These are phyloP conservation scores for Spicauda simplicius DNA, from an alignment of 2,888 invertebrate species.

Conservation along the genomic window DNA sequence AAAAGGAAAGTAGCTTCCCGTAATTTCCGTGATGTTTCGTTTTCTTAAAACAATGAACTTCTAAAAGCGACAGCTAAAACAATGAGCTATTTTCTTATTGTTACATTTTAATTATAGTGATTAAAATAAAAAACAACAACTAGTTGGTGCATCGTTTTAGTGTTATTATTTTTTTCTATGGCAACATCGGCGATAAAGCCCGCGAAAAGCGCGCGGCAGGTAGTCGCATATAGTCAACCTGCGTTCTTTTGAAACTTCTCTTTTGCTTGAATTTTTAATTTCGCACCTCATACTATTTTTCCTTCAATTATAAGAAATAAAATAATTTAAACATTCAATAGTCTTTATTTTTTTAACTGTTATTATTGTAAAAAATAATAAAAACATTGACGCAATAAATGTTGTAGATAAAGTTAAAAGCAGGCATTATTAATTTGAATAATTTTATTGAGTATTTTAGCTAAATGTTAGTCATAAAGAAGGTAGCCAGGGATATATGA, in stretches of 20 bases:
- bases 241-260: not conserved
- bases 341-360: too few relatives aligned
- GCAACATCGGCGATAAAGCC: constrained; percentile 28
- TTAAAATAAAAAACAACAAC: constrained; percentile 34
- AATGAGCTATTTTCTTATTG: constrained; percentile 38
- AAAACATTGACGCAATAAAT: too few relatives aligned
- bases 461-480: too few relatives aligned
- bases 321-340: too few relatives aligned
- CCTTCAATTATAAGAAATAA: too few relatives aligned
- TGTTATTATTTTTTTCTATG: constrained; percentile 34
- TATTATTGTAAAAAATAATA: too few relatives aligned
- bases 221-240: not conserved
- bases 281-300: too few relatives aligned
- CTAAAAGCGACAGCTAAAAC: constrained; percentile 38
- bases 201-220: not conserved
- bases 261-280: not conserved
- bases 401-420: too few relatives aligned
- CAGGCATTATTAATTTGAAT: too few relatives aligned
- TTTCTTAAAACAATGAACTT: constrained; percentile 53
- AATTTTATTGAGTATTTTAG: too few relatives aligned
- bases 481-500: too few relatives aligned
- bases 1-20: constrained; percentile 46
- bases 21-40: constrained; percentile 50
- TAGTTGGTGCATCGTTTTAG: constrained; percentile 24
- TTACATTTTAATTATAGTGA: constrained; percentile 38